Conservation (phyloP, 2,113 vertebrate genomes). For the Pardalotus punctatus region DNA sequence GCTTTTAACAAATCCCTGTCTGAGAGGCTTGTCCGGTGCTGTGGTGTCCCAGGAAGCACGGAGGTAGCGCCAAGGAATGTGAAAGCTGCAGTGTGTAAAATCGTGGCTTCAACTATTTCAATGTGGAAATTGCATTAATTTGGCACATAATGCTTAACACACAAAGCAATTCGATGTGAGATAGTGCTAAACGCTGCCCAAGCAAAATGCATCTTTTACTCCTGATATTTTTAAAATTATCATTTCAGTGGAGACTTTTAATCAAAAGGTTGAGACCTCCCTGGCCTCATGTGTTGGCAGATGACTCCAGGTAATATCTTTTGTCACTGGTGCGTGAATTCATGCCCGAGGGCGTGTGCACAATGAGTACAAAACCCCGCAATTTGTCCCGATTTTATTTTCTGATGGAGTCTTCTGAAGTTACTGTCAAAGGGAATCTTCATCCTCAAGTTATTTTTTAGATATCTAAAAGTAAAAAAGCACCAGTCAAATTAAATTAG, state of each 20-base stretch:
- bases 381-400: not conserved
- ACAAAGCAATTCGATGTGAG: accelerated
- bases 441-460: not conserved
- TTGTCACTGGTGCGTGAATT: not conserved
- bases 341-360: not conserved
- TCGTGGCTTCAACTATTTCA: not conserved
- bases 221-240: not conserved
- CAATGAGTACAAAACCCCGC: not conserved
- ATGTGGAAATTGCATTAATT: not conserved
- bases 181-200: not conserved
- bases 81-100: not conserved
- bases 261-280: not conserved
- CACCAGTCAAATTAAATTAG: conserved; percentile 68
- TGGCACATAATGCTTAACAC: not conserved
- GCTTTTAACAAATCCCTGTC: conserved; percentile 15
- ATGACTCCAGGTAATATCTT: not conserved
- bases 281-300: not conserved
- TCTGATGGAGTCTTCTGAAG: not conserved
- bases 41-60: not conserved
- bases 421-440: conserved; percentile 23
- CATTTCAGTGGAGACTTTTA: not conserved
- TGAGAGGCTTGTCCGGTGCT: not conserved
- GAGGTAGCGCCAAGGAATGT: not conserved
- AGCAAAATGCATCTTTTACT: not conserved
- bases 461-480: conserved; percentile 28